Conservation (phyloP, 2,888 invertebrate species). For the Corythucha ciliata region DNA sequence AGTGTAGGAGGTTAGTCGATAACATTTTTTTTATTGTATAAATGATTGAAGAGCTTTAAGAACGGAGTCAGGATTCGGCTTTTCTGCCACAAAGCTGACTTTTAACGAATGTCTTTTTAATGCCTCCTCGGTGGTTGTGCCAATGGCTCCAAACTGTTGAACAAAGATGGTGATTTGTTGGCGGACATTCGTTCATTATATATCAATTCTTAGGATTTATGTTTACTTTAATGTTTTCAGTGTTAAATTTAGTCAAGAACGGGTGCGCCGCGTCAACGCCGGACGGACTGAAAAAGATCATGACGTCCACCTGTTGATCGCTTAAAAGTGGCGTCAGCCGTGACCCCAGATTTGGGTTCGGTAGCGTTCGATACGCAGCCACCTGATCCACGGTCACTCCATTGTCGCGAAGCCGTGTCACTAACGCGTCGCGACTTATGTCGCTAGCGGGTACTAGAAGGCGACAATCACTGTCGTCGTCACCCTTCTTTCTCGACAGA, state of each 20-base stretch:
- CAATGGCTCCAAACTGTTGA: no score
- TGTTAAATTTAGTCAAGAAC: background rate
- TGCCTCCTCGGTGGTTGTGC: no score
- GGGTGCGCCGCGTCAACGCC: conserved; percentile 14
- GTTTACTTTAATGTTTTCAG: conserved; percentile 1
- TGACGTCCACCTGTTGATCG: conserved; percentile 1
- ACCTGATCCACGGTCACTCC: conserved; percentile 11
- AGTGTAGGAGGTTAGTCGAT: no score
- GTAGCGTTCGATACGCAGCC: conserved; percentile 16
- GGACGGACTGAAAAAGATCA: conserved; percentile 22
- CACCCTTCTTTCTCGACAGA: background rate
- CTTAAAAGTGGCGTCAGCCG: background rate
- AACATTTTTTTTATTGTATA: no score
- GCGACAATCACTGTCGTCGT: no score
- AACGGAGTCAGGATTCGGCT: no score
- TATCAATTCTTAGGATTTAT: no score
- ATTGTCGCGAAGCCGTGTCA: conserved; percentile 3
- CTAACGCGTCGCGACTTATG: conserved; percentile 10
- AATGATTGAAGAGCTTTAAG: no score
- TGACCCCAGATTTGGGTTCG: conserved; percentile 12
- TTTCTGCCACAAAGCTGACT: no score
- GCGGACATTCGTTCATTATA: no score
- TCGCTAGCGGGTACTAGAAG: conserved; percentile 18
- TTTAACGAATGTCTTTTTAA: no score
- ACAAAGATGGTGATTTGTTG: no score